These are phyloP conservation scores for Oscheius sp. DNA, from an alignment of 2,888 invertebrate species.

Conservation along the genomic window DNA sequence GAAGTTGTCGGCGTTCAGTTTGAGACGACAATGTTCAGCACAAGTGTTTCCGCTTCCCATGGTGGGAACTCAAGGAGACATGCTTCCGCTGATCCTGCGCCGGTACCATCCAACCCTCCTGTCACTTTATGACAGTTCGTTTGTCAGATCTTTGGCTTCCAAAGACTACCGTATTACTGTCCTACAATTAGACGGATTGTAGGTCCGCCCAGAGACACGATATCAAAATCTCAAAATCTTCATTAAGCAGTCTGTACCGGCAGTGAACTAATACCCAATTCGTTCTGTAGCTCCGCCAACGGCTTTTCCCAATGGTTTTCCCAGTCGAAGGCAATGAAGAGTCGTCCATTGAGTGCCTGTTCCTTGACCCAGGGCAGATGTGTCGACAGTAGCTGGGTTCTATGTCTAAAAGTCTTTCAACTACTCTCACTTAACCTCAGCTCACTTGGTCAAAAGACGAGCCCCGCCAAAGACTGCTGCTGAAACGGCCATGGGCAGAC, in stretches of 20 bases:
- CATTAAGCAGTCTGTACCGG: not conserved
- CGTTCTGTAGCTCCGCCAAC: conserved; percentile 57
- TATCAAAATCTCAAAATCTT: not conserved
- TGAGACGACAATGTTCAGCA: no score
- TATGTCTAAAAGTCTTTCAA: conserved; percentile 53
- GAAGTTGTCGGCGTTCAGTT: no score
- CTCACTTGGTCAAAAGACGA: conserved; percentile 84
- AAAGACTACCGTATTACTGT: no score
- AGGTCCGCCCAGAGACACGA: no score
- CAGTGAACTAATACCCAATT: conserved; percentile 39
- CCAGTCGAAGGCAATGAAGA: conserved; percentile 68
- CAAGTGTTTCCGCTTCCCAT: no score
- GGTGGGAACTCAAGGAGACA: no score
- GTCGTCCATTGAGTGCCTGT: conserved; percentile 61
- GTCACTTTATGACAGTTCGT: no score
- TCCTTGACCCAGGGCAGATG: conserved; percentile 67
- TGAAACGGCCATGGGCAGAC: conserved; percentile 92
- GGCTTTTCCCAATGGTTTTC: conserved; percentile 64
- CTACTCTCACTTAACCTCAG: not conserved
- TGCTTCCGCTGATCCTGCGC: no score
- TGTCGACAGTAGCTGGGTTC: conserved; percentile 53
- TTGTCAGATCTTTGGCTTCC: no score
- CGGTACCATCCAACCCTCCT: no score
- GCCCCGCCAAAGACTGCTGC: conserved; percentile 92
- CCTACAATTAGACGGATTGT: no score